A percentile compares a stretch with the other conserved stretches of the same genome.
These are phyloP conservation scores for Strigamia maritima DNA, from an alignment of 2,888 invertebrate species.

Conservation along the genomic window DNA sequence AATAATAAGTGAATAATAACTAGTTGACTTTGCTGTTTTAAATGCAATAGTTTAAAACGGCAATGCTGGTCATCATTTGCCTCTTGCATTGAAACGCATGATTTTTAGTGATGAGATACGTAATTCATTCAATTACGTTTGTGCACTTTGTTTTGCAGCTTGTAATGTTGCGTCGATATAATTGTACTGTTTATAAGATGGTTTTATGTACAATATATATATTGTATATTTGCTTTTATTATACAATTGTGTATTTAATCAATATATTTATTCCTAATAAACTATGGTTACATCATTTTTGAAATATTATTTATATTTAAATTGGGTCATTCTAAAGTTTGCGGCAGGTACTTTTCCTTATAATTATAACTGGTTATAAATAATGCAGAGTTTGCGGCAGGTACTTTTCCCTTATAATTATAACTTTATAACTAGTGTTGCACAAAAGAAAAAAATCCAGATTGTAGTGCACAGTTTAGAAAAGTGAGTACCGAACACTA, in stretches of 20 bases:
- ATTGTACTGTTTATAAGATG: slow-evolving; percentile 34
- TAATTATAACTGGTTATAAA: no score
- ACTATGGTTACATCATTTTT: slow-evolving; percentile 7
- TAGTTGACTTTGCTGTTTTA: not conserved
- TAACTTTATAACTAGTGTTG: no score
- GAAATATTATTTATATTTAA: not conserved
- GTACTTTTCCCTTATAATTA: no score
- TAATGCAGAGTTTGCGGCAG: no score
- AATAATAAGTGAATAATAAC: not conserved
- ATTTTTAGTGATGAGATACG: not conserved
- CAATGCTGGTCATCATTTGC: not conserved
- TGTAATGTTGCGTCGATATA: slow-evolving; percentile 25
- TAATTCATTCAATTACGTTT: slow-evolving; percentile 18
- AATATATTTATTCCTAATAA: slow-evolving; percentile 28
- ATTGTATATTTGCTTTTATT: slow-evolving; percentile 34
- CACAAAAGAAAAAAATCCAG: no score
- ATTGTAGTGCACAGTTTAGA: no score
- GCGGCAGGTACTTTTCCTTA: no score
- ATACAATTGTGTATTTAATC: slow-evolving; percentile 31
- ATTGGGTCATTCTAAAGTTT: not conserved
- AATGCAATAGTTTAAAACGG: not conserved
- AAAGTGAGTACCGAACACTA: no score
- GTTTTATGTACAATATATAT: slow-evolving; percentile 32
- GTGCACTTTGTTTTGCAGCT: slow-evolving; percentile 16
- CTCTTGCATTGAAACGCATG: not conserved